Percentiles rank a stretch among this genome's conserved stretches.
phyloP scores from a whole-genome alignment of 2,888 invertebrate genomes.

The Aplocera efformata region DNA sequence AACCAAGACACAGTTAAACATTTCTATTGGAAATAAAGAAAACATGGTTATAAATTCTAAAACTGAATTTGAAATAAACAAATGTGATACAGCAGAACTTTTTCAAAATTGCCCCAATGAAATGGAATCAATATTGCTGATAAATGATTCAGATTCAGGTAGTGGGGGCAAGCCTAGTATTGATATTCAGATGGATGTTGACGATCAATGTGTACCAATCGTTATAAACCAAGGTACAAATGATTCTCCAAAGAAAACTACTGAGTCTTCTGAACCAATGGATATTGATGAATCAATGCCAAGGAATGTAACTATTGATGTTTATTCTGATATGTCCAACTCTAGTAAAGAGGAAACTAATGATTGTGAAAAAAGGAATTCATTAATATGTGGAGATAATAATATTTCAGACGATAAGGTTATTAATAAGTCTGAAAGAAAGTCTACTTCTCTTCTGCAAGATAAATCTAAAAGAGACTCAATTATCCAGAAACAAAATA shows the following conservation, averaged over 20 bases:
- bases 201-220: constrained; percentile 66
- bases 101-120: constrained; percentile 43
- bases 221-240: constrained; percentile 36
- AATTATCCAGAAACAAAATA: constrained; percentile 10
- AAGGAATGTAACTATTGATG: constrained; percentile 43
- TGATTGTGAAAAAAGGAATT: constrained; percentile 9
- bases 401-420: constrained; percentile 12
- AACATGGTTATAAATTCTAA: background rate
- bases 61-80: constrained; percentile 15
- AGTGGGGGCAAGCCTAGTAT: constrained; percentile 30
- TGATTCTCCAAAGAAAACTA: constrained; percentile 30
- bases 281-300: constrained; percentile 71
- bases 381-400: constrained; percentile 13
- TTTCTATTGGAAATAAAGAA: constrained; percentile 19
- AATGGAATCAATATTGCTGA: constrained; percentile 44
- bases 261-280: constrained; percentile 63
- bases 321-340: constrained; percentile 31
- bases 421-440: constrained; percentile 26
- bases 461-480: constrained; percentile 24
- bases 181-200: constrained; percentile 35
- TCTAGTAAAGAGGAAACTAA: constrained; percentile 18
- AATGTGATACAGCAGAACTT: constrained; percentile 35
- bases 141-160: constrained; percentile 59
- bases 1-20: constrained; percentile 2
- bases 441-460: constrained; percentile 25